phyloP scores from a whole-genome alignment of 2,888 invertebrate species.

The Stenichneumon culpator region DNA sequence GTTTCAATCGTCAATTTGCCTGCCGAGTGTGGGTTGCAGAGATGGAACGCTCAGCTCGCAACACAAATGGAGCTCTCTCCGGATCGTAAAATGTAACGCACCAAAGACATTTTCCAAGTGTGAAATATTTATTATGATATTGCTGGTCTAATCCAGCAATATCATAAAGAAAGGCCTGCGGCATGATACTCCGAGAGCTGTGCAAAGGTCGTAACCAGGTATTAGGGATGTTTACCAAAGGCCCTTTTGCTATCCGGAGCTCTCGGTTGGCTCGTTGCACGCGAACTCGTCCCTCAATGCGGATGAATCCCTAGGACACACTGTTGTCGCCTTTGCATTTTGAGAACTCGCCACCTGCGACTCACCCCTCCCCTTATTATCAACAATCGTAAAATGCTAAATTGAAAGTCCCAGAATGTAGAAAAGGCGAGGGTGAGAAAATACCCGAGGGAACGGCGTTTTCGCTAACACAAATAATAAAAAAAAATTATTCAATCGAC shows the following conservation, averaged over 20 bases:
- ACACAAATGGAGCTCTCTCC: constrained; percentile 11
- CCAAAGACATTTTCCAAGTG: constrained; percentile 83
- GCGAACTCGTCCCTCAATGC: constrained; percentile 68
- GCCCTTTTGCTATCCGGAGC: constrained; percentile 74
- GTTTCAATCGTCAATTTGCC: constrained; percentile 67
- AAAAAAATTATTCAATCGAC: constrained; percentile 12
- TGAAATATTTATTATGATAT: constrained; percentile 80
- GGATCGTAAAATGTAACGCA: constrained; percentile 83
- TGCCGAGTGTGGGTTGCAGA: constrained; percentile 36
- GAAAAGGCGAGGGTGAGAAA: constrained; percentile 71
- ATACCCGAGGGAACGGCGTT: constrained; percentile 61
- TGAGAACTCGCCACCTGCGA: constrained; percentile 81
- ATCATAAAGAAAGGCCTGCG: constrained; percentile 83
- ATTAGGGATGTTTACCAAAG: constrained; percentile 85
- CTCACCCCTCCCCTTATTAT: constrained; percentile 82
- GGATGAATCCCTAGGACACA: constrained; percentile 65
- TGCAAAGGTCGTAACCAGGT: constrained; percentile 83
- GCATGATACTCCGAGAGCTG: constrained; percentile 71
- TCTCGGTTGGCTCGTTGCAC: constrained; percentile 68
- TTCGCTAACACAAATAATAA: constrained; percentile 7
- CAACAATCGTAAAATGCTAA: constrained; percentile 85
- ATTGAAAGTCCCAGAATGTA: constrained; percentile 81
- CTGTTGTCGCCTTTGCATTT: constrained; percentile 56
- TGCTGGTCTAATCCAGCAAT: constrained; percentile 84
- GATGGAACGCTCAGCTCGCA: constrained; percentile 36